Conservation (phyloP, 2,888 invertebrate species). For the Carcina quercana region DNA sequence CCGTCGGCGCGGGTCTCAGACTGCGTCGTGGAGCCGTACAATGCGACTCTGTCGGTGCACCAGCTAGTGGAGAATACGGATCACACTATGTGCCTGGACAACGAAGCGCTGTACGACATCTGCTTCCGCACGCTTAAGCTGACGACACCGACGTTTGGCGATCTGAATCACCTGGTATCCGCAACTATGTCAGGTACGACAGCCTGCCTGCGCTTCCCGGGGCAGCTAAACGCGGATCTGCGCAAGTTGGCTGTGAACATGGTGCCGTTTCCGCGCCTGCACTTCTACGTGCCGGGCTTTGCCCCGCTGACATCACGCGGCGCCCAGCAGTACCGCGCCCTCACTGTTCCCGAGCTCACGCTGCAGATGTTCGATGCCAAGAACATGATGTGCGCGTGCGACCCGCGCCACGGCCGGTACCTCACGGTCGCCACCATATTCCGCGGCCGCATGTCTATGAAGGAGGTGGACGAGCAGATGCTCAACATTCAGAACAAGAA, state of each 20-base stretch:
- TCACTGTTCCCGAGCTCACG: slow-evolving; percentile 94
- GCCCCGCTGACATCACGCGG: slow-evolving; percentile 86
- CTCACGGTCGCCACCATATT: slow-evolving; percentile 93
- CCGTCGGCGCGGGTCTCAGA: slow-evolving; percentile 88
- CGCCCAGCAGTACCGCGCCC: slow-evolving; percentile 89
- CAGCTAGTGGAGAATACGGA: slow-evolving; percentile 86
- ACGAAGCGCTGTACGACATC: slow-evolving; percentile 82
- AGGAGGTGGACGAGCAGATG: slow-evolving; percentile 89
- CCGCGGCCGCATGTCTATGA: slow-evolving; percentile 94
- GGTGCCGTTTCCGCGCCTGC: slow-evolving; percentile 79
- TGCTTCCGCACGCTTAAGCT: slow-evolving; percentile 86
- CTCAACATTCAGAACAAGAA: slow-evolving; percentile 86
- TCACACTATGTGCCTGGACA: slow-evolving; percentile 82
- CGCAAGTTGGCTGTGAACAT: slow-evolving; percentile 63
- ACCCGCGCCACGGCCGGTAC: slow-evolving; percentile 92
- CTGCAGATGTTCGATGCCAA: slow-evolving; percentile 77
- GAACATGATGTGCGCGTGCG: slow-evolving; percentile 93
- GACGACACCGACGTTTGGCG: slow-evolving; percentile 85
- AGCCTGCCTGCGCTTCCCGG: slow-evolving; percentile 81
- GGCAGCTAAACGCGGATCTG: slow-evolving; percentile 62
- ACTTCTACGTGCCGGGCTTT: slow-evolving; percentile 74
- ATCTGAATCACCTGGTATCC: slow-evolving; percentile 88
- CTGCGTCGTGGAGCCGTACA: slow-evolving; percentile 80
- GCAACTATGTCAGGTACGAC: slow-evolving; percentile 90
- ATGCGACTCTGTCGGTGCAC: slow-evolving; percentile 88